Conservation (phyloP, 2,113 vertebrate species). For the Percopsis transmontana region DNA sequence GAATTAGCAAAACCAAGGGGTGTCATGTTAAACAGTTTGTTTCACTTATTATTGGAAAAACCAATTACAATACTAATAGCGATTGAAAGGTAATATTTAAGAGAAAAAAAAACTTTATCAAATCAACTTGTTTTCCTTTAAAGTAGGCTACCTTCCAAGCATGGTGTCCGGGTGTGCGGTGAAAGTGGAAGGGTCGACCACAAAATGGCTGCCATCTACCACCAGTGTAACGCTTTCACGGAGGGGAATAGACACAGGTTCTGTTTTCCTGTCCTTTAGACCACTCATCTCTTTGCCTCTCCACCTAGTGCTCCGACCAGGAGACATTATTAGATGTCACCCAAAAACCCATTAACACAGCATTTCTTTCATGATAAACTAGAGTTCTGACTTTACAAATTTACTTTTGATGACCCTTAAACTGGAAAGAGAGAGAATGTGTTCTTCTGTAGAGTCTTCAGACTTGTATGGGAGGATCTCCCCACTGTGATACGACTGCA, state of each 20-base stretch:
- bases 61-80: not conserved
- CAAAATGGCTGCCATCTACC: constrained; percentile 82
- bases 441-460: too few species aligned
- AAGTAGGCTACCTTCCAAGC: constrained; percentile 77
- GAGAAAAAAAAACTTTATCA: not conserved
- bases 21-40: not conserved
- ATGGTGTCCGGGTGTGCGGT: constrained; percentile 84
- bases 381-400: too few species aligned
- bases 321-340: not conserved
- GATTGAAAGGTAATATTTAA: not conserved
- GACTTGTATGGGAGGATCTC: too few species aligned
- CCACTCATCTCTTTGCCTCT: constrained; percentile 3
- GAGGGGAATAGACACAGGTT: not conserved
- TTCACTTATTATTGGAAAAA: not conserved
- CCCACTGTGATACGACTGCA: too few species aligned
- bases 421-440: too few species aligned
- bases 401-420: too few species aligned
- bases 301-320: not conserved
- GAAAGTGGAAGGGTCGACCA: constrained; percentile 83
- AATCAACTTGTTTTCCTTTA: not conserved
- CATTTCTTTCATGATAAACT: too few species aligned
- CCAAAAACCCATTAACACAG: too few species aligned
- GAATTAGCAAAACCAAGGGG: not conserved
- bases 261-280: not conserved
- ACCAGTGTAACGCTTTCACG: constrained; percentile 80